Evolutionary conservation across 2,888 invertebrate genomes (phyloP).

Genomic region (Sinelater perroti): DNA sequence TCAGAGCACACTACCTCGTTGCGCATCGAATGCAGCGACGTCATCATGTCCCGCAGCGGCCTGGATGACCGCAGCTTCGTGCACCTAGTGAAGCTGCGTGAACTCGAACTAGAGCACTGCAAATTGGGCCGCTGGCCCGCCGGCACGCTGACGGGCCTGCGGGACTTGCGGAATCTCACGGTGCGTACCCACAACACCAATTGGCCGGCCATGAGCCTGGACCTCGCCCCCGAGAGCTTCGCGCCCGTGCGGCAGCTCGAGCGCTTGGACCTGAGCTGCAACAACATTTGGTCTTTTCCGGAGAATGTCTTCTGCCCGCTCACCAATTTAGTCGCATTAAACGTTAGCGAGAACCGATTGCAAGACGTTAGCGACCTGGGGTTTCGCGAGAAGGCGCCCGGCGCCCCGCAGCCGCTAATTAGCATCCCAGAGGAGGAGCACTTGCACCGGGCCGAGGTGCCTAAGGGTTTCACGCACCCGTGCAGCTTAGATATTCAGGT

Average conservation of each 20-base stretch:
- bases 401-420: conserved; percentile 71
- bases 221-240: conserved; percentile 82
- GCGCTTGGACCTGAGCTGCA: conserved; percentile 84
- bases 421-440: conserved; percentile 68
- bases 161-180: conserved; percentile 84
- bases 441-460: conserved; percentile 54
- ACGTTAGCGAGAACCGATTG: conserved; percentile 86
- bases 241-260: conserved; percentile 80
- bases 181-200: conserved; percentile 85
- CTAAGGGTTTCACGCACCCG: conserved; percentile 57
- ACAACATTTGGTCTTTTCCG: conserved; percentile 90
- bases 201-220: conserved; percentile 85
- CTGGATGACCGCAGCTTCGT: conserved; percentile 80
- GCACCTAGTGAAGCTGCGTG: conserved; percentile 81
- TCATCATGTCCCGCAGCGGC: conserved; percentile 81
- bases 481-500: conserved; percentile 85
- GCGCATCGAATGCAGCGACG: conserved; percentile 81
- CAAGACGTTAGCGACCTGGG: conserved; percentile 89
- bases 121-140: conserved; percentile 85
- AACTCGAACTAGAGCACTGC: conserved; percentile 85
- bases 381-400: conserved; percentile 74
- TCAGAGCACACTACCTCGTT: conserved; percentile 83
- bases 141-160: conserved; percentile 80
- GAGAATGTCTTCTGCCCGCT: conserved; percentile 86
- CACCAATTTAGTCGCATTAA: conserved; percentile 80